Conservation (phyloP, 2,113 vertebrate species). For the Ploceus nigricollis region DNA sequence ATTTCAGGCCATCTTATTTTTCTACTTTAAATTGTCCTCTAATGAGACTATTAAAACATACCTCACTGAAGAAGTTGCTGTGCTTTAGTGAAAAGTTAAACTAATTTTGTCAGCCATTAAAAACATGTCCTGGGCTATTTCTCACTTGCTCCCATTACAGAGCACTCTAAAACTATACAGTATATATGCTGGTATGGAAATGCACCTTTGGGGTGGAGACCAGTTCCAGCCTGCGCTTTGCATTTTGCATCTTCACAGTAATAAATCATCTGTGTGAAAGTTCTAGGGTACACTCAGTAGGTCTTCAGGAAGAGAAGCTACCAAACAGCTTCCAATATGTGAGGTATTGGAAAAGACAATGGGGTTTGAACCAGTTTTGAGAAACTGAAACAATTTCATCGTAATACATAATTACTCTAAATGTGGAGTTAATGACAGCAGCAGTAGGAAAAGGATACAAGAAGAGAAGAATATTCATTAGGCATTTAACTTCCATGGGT, state of each 20-base stretch:
- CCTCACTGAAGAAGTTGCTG: background rate
- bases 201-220: background rate
- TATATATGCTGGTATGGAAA: background rate
- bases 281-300: background rate
- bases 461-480: background rate
- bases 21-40: background rate
- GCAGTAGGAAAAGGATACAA: background rate
- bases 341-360: background rate
- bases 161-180: background rate
- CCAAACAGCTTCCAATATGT: background rate
- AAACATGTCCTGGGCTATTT: background rate
- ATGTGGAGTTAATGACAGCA: background rate
- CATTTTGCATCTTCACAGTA: background rate
- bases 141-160: background rate
- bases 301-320: background rate
- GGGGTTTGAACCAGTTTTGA: background rate
- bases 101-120: background rate
- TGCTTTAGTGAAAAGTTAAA: background rate
- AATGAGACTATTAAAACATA: background rate
- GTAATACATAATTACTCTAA: background rate
- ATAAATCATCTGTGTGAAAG: background rate
- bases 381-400: background rate
- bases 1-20: background rate
- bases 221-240: background rate
- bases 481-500: background rate